Percentiles rank a stretch among this genome's conserved stretches.
phyloP scores from a whole-genome alignment of 2,797 vertebrate species.

The Monodelphis domestica region DNA sequence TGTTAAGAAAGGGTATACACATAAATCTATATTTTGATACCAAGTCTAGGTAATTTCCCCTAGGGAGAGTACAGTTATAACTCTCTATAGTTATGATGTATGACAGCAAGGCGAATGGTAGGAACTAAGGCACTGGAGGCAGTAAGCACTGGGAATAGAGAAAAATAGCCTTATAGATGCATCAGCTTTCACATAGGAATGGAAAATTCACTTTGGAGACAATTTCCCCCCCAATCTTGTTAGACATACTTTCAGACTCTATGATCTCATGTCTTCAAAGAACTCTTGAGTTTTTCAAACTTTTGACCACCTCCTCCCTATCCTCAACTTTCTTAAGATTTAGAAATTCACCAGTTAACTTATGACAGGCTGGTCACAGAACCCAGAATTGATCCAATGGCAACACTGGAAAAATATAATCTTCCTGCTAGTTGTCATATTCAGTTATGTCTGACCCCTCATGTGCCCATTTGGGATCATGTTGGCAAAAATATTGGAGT shows the following conservation, averaged over 20 bases:
- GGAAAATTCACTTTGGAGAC: not conserved
- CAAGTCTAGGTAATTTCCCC: not conserved
- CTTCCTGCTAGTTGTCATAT: too few relatives aligned
- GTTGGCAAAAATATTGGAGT: too few relatives aligned
- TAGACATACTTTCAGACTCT: not conserved
- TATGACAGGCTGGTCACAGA: not conserved
- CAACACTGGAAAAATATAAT: not conserved
- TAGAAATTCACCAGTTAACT: not conserved
- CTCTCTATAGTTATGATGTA: not conserved
- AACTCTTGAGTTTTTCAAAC: not conserved
- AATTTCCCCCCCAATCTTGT: not conserved
- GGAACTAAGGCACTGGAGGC: not conserved
- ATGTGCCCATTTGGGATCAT: too few relatives aligned
- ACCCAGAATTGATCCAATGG: not conserved
- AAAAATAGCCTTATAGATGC: not conserved
- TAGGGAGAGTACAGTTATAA: not conserved
- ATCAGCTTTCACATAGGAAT: not conserved
- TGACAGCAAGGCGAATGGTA: not conserved
- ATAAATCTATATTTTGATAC: not conserved
- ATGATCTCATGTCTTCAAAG: not conserved
- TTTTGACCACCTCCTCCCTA: not conserved
- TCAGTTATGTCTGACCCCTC: too few relatives aligned
- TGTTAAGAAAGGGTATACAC: not conserved
- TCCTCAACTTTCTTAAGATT: not conserved
- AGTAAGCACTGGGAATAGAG: not conserved